phyloP scores from a whole-genome alignment of 1,140 invertebrate species.

The Papilio glaucus region DNA sequence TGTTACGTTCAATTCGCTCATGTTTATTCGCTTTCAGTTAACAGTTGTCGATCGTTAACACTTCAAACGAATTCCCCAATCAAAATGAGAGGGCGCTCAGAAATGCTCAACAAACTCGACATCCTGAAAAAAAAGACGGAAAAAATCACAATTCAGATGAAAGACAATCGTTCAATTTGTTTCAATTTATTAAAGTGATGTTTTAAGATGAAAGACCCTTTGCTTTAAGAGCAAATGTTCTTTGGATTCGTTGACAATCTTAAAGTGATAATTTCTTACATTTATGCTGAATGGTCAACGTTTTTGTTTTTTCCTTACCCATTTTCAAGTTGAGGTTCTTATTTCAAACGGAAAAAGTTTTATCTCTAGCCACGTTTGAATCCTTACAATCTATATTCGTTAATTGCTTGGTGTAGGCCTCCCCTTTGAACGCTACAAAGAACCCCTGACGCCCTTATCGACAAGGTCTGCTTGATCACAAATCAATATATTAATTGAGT shows the following conservation, averaged over 20 bases:
- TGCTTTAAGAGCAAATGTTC: background rate
- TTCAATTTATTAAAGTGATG: slow-evolving; percentile 14
- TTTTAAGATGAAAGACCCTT: background rate
- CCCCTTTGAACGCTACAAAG: no score
- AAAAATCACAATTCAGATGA: slow-evolving; percentile 4
- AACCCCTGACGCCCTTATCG: no score
- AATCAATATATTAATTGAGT: no score
- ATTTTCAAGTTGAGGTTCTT: no score
- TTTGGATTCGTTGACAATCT: background rate
- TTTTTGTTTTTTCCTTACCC: no score
- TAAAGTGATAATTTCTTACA: background rate
- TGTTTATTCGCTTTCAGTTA: slow-evolving; percentile 5
- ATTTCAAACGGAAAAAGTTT: no score
- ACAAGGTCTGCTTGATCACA: no score
- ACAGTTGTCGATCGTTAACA: slow-evolving; percentile 22
- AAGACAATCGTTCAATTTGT: background rate
- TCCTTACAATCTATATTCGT: no score
- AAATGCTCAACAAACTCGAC: background rate
- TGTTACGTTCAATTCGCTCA: no score
- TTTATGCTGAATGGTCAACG: no score
- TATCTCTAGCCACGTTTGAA: no score
- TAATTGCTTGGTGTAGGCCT: no score
- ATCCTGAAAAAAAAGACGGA: background rate
- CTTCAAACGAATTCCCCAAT: slow-evolving; percentile 38
- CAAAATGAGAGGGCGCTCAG: slow-evolving; percentile 26